phyloP scores from a whole-genome alignment of 2,888 invertebrate genomes.

The Pristionchus exspectatus region DNA sequence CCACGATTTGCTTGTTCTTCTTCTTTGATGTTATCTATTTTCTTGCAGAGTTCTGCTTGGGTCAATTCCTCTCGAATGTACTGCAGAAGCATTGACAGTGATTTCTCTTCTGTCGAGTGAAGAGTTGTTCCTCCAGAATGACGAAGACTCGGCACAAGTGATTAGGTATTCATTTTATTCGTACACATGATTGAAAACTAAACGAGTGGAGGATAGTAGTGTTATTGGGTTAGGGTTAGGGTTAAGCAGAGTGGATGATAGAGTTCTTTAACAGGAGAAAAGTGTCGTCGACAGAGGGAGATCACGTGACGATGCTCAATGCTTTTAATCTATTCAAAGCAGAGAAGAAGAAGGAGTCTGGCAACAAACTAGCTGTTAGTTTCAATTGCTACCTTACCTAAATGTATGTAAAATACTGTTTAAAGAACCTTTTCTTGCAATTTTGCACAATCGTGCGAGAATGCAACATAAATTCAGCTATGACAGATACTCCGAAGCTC shows the following conservation, averaged over 20 bases:
- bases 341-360: constrained; percentile 55
- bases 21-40: background rate
- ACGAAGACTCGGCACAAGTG: background rate
- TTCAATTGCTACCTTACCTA: background rate
- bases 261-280: background rate
- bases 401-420: background rate
- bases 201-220: background rate
- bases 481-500: too few relatives aligned
- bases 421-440: too few relatives aligned
- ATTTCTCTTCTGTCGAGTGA: constrained; percentile 92
- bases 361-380: constrained; percentile 7
- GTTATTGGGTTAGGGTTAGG: too few relatives aligned
- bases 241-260: background rate
- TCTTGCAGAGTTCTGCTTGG: constrained; percentile 62
- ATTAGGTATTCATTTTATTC: background rate
- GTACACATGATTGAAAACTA: background rate
- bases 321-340: constrained; percentile 57
- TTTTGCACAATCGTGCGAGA: too few relatives aligned
- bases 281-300: constrained; percentile 69
- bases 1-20: background rate
- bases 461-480: too few relatives aligned
- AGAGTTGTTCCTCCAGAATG: constrained; percentile 83
- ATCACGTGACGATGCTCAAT: constrained; percentile 72
- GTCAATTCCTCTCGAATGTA: constrained; percentile 67
- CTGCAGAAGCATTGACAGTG: constrained; percentile 86